These are phyloP conservation scores for Lasioglossum baleicum DNA, from an alignment of 1,140 invertebrate genomes.

Conservation along the genomic window DNA sequence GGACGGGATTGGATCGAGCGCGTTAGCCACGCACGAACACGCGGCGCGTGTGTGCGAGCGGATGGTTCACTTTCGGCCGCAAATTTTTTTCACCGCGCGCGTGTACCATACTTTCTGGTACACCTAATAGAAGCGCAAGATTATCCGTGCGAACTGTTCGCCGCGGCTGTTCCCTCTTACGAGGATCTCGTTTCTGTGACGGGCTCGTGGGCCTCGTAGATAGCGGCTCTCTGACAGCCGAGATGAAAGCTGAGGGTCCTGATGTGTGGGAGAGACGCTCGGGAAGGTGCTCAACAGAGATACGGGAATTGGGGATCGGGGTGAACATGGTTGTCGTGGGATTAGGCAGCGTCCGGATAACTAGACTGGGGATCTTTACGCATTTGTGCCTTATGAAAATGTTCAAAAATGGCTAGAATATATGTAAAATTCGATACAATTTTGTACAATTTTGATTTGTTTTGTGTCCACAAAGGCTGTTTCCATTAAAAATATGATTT, in stretches of 20 bases:
- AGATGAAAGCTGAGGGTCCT: background rate
- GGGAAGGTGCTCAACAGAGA: no score
- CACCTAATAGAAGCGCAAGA: background rate
- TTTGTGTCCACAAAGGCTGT: no score
- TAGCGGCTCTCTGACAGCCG: background rate
- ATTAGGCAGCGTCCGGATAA: no score
- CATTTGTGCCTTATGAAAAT: no score
- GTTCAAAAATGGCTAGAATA: no score
- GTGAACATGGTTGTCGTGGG: no score
- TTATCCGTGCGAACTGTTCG: conserved; percentile 6
- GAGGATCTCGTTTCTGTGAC: background rate
- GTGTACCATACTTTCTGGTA: background rate
- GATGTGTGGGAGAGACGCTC: background rate
- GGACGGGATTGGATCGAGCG: conserved; percentile 66
- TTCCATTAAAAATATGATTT: no score
- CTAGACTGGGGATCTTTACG: no score
- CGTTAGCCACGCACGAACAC: conserved; percentile 71
- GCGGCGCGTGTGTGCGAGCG: background rate
- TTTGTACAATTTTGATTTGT: no score
- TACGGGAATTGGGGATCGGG: no score
- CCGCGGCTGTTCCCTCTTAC: background rate
- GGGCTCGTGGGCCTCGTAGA: background rate
- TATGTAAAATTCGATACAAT: no score
- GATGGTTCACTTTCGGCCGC: conserved; percentile 42
- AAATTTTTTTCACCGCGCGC: no score